Base-by-base conservation (phyloP, 2,113 vertebrate species). In the Tapirus terrestris region DNA sequence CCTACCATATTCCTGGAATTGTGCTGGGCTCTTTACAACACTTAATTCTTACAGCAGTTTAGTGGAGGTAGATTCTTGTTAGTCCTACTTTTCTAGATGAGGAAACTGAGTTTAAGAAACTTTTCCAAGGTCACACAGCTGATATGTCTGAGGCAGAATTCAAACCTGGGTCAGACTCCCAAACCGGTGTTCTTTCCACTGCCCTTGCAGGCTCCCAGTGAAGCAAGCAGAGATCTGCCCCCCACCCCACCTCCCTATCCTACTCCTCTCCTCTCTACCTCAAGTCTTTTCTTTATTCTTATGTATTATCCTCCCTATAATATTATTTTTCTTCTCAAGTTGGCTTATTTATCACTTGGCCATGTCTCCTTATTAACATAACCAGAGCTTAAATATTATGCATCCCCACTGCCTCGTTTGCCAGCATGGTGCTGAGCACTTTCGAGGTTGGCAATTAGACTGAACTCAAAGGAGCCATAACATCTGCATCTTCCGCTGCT, bases 331-430 rank as follows among this genome's bases (percentile, higher is more conserved):
- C 91, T 89, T 91, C 89, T 58, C 58, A 60, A 89, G 43, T 63
- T 92, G 85, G 53, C 43, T 95, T 98, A 80, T 95, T 92, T 95
- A 86, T 98, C 95, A 91, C 77, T 67, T 95, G 89, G 39, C 45
- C 9, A 1, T 84, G 73, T 91, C 53, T 96, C 56, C 80, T 95
- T 95, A 89, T 93, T 97, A 83, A 93, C 94, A n/a, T 88, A 94
- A 92, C n/a, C 43, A 61, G 73, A 94, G 51, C 85, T 91, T 96
- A 93, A 94, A 81, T 63, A 79, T 93, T 89, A 95, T 88, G 80
- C 16, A 56, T 97, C 86, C 91, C 92, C 25, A 56, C 90, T 89
- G 97, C 56, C 96, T 97, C 61, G 0, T 98, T 96, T 85, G 43
- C 92, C 94, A 81, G 94, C 48, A 33, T 1, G 13, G 89, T 79